Conservation (phyloP, 2,113 vertebrate species). For the Nansenia antarctica region DNA sequence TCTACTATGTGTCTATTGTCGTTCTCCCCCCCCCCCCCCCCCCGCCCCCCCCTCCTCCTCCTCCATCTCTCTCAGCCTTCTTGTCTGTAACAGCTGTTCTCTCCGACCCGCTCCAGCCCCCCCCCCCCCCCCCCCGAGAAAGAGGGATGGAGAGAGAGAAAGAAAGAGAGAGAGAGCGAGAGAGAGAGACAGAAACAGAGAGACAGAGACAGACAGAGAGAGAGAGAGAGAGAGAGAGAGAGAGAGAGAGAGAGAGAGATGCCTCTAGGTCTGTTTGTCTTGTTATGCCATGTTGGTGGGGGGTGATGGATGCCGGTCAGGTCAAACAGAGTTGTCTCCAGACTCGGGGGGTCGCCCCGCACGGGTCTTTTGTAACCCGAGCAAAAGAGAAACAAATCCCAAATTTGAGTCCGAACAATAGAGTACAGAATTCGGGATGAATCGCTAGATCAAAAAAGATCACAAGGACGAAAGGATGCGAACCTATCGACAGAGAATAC, state of each 20-base stretch:
- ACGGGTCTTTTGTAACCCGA: background rate
- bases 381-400: background rate
- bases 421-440: background rate
- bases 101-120: background rate
- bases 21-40: no score
- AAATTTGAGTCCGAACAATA: background rate
- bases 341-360: no score
- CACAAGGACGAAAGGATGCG: background rate
- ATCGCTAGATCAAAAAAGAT: background rate
- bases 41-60: no score
- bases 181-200: background rate
- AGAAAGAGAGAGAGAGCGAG: no score
- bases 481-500: background rate
- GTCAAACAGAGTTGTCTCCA: constrained; percentile 13
- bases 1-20: background rate
- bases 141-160: no score
- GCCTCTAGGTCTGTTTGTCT: constrained; percentile 17
- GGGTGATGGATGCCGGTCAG: constrained; percentile 24
- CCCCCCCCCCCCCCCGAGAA: no score
- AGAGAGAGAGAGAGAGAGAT: background rate
- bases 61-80: background rate
- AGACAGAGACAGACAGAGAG: background rate
- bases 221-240: background rate
- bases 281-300: constrained; percentile 13
- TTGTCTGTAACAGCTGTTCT: background rate